Evolutionary conservation across 1,140 invertebrate genomes (phyloP).

Genomic region (Stegodyphus mimosarum): DNA sequence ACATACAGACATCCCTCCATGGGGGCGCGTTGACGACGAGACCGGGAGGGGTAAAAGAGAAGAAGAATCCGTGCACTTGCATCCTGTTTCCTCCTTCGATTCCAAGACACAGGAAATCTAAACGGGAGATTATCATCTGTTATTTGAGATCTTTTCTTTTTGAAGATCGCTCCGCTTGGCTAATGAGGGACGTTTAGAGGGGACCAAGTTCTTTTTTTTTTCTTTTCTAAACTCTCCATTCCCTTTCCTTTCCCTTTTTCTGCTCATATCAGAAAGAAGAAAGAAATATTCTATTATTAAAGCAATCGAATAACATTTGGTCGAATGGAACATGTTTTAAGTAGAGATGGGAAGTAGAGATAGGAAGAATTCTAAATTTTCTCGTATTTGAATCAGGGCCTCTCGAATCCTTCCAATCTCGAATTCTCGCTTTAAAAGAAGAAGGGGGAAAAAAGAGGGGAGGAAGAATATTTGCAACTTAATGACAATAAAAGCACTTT

Average conservation of each 20-base stretch:
- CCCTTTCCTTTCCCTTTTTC: background rate
- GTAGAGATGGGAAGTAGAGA: too few species aligned
- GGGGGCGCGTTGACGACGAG: too few species aligned
- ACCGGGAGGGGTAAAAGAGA: background rate
- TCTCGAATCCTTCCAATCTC: too few species aligned
- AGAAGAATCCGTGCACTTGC: background rate
- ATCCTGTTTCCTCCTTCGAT: background rate
- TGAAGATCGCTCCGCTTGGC: background rate
- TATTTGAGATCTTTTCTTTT: background rate
- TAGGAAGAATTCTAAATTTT: too few species aligned
- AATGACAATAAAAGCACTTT: too few species aligned
- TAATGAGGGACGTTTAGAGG: background rate
- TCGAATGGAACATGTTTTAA: too few species aligned
- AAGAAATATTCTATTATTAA: too few species aligned
- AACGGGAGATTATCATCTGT: background rate
- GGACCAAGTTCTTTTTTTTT: background rate
- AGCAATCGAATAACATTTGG: too few species aligned
- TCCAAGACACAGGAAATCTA: background rate
- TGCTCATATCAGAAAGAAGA: background rate
- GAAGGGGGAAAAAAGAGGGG: too few species aligned
- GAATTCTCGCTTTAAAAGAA: too few species aligned
- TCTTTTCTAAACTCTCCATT: background rate
- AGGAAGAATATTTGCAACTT: too few species aligned
- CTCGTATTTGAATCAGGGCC: too few species aligned
- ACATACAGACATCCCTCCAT: background rate